Evolutionary conservation across 2,113 vertebrate species (phyloP).

Genomic region (Corapipo altera): DNA sequence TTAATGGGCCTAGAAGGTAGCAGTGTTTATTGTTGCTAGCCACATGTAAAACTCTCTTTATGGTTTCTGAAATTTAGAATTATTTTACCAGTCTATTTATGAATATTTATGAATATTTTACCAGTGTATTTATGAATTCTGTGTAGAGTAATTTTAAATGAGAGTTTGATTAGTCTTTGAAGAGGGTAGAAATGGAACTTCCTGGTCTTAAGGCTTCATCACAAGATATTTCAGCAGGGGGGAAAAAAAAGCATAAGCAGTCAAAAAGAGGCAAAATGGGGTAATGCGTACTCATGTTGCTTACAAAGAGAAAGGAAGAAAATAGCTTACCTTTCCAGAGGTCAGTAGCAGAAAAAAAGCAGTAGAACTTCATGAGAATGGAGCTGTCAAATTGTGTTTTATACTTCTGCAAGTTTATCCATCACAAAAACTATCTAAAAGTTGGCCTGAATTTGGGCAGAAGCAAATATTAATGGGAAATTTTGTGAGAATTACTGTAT

Average conservation of each 20-base stretch:
- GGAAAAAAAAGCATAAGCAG: neutral
- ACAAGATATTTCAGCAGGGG: neutral
- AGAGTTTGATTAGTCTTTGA: neutral
- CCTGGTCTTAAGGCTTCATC: neutral
- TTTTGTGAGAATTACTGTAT: neutral
- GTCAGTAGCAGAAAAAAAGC: neutral
- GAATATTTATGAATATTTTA: neutral
- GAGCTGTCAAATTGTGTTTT: neutral
- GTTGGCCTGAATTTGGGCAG: neutral
- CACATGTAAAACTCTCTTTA: fast-evolving
- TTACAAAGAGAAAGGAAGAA: neutral
- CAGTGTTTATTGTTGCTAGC: neutral
- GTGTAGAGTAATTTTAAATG: neutral
- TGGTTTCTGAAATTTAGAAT: neutral
- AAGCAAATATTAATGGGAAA: neutral
- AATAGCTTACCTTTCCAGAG: neutral
- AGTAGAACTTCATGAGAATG: neutral
- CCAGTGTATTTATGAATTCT: neutral
- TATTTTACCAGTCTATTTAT: neutral
- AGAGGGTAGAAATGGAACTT: neutral
- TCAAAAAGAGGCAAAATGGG: neutral
- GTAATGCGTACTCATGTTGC: neutral
- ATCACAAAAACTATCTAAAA: neutral
- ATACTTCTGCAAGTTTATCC: neutral
- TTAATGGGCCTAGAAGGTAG: neutral